Evolutionary conservation across 2,113 vertebrate genomes (phyloP).

Genomic region (Perca schrenkii): DNA sequence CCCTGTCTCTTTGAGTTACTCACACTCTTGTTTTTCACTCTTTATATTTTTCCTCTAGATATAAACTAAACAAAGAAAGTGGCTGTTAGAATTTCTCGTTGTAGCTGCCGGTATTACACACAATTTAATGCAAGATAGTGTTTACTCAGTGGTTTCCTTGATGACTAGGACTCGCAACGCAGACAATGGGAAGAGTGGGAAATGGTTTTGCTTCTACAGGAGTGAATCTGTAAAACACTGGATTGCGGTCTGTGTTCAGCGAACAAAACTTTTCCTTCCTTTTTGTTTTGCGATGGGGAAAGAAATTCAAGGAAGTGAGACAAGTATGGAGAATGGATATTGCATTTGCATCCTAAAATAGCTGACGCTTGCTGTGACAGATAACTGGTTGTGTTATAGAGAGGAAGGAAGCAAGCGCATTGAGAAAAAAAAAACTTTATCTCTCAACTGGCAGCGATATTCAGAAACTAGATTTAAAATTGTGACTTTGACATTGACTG

Average conservation of each 20-base stretch:
- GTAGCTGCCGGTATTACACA: constrained; percentile 22
- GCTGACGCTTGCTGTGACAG: constrained; percentile 52
- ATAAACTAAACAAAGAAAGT: constrained; percentile 36
- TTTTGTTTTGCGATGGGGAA: constrained; percentile 50
- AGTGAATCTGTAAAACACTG: constrained; percentile 19
- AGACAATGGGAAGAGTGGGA: not conserved
- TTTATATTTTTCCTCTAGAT: constrained; percentile 30
- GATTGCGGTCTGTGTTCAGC: constrained; percentile 14
- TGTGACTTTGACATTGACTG: constrained; percentile 20
- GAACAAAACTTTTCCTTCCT: constrained; percentile 38
- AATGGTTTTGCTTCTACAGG: not conserved
- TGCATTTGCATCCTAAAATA: constrained; percentile 66
- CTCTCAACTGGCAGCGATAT: constrained; percentile 43
- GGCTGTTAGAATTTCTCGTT: constrained; percentile 25
- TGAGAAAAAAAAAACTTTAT: constrained; percentile 31
- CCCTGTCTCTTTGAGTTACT: constrained; percentile 46
- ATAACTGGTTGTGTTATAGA: constrained; percentile 55
- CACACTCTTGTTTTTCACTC: constrained; percentile 35
- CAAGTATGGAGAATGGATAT: constrained; percentile 50
- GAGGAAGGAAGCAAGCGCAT: constrained; percentile 55
- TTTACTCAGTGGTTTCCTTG: constrained; percentile 43
- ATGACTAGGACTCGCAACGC: constrained; percentile 12
- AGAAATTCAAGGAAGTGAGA: constrained; percentile 57
- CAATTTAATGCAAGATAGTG: constrained; percentile 25
- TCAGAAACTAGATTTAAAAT: constrained; percentile 34